Conservation (phyloP, 2,113 vertebrate species). For the Sylvilagus bachmani region DNA sequence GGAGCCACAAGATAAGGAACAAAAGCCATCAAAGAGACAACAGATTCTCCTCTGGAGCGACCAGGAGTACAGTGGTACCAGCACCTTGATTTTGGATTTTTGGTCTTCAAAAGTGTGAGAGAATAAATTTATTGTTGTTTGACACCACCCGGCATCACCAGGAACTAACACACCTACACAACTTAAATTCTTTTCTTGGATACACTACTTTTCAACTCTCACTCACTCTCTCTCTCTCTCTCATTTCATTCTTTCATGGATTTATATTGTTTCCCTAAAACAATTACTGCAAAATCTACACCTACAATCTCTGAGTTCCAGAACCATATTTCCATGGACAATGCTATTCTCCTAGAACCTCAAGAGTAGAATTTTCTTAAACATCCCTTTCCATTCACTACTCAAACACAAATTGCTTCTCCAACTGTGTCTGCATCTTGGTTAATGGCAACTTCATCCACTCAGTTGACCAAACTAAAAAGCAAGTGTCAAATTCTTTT, state of each 20-base stretch:
- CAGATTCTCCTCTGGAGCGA: neutral
- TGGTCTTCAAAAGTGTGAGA: neutral
- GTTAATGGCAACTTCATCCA: neutral
- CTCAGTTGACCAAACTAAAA: slow-evolving; percentile 16
- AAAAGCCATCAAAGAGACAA: slow-evolving; percentile 6
- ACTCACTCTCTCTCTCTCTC: neutral
- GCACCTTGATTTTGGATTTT: slow-evolving; percentile 1
- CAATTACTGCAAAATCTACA: neutral
- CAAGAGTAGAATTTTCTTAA: slow-evolving; percentile 9
- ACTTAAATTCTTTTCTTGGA: slow-evolving; percentile 24
- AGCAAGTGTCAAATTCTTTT: neutral
- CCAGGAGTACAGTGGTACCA: neutral
- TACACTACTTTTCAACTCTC: neutral
- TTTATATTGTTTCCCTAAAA: neutral
- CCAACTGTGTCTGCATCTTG: neutral
- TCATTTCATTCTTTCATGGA: neutral
- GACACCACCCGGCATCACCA: neutral
- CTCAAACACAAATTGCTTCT: neutral
- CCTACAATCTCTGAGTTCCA: neutral
- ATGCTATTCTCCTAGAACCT: neutral
- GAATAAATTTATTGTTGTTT: slow-evolving; percentile 7
- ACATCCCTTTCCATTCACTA: neutral
- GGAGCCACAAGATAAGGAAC: slow-evolving; percentile 33
- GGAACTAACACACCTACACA: neutral
- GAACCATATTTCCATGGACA: neutral